Conservation (phyloP, 2,797 vertebrate species). For the Cirrhinus molitorella region DNA sequence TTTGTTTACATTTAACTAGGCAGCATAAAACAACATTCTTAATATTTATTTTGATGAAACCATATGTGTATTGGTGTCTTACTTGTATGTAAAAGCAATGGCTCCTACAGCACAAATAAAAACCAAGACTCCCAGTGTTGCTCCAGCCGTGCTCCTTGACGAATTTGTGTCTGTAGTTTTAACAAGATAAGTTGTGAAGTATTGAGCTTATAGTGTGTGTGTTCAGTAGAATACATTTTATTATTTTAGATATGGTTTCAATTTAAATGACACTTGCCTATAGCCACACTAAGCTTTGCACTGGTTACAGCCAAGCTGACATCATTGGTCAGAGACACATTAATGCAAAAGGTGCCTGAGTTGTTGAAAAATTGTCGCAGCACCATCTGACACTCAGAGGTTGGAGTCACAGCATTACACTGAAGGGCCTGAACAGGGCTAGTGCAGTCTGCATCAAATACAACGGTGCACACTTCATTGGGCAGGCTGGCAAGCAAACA, state of each 20-base stretch:
- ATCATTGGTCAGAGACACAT: constrained; percentile 90
- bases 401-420: constrained; percentile 82
- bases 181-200: constrained; percentile 31
- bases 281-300: constrained; percentile 84
- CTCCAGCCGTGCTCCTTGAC: constrained; percentile 74
- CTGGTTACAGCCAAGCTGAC: constrained; percentile 89
- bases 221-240: background rate
- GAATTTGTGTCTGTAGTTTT: constrained; percentile 69
- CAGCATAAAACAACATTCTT: background rate
- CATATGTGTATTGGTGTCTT: constrained; percentile 46
- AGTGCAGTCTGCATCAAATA: constrained; percentile 88
- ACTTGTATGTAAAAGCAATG: constrained; percentile 85
- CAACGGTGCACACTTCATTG: constrained; percentile 88
- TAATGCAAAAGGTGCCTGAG: constrained; percentile 91
- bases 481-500: constrained; percentile 80
- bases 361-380: constrained; percentile 89
- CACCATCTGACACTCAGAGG: constrained; percentile 88
- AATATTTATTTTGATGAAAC: background rate
- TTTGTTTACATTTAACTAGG: background rate
- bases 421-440: constrained; percentile 78
- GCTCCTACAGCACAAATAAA: constrained; percentile 77
- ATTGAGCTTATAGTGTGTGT: background rate
- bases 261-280: constrained; percentile 70
- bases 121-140: constrained; percentile 79
- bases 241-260: background rate